Evolutionary conservation across 2,113 vertebrate genomes (phyloP).

Genomic region (Psilopogon haemacephalus): DNA sequence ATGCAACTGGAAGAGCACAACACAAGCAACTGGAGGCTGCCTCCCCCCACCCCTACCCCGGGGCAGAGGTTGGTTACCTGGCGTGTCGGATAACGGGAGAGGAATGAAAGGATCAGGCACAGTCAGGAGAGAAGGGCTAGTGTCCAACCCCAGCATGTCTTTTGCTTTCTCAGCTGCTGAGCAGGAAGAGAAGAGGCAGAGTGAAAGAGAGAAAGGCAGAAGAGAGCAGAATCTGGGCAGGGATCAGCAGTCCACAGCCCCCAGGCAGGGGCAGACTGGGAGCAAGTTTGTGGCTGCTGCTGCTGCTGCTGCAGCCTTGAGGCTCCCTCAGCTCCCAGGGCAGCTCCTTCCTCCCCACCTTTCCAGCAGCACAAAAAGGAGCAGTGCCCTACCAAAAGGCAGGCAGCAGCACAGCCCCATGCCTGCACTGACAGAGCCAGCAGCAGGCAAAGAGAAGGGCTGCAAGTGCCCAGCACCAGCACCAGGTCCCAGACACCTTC

Average conservation of each 20-base stretch:
- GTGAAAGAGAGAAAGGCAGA: constrained; percentile 27
- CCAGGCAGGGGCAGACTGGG: background rate
- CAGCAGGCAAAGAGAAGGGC: background rate
- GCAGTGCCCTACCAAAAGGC: background rate
- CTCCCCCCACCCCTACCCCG: too few relatives aligned
- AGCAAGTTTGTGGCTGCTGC: background rate
- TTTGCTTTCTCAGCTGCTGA: constrained; percentile 79
- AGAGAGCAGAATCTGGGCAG: background rate
- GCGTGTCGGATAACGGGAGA: constrained; percentile 82
- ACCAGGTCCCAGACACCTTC: background rate
- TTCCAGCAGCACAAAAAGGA: background rate
- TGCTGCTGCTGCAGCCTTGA: fast-evolving
- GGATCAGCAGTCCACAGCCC: background rate
- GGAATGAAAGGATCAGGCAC: constrained; percentile 86
- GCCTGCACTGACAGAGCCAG: background rate
- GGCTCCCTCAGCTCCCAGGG: background rate
- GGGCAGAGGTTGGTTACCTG: constrained; percentile 80
- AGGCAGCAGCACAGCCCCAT: background rate
- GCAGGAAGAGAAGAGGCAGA: constrained; percentile 26
- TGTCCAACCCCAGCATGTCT: constrained; percentile 80
- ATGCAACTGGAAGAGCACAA: background rate
- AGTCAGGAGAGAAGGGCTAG: constrained; percentile 78
- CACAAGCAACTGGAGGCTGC: background rate
- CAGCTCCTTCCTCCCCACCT: background rate
- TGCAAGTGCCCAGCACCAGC: background rate